Base-by-base conservation (phyloP, 2,797 vertebrate species). In the Xyrichtys novacula region DNA sequence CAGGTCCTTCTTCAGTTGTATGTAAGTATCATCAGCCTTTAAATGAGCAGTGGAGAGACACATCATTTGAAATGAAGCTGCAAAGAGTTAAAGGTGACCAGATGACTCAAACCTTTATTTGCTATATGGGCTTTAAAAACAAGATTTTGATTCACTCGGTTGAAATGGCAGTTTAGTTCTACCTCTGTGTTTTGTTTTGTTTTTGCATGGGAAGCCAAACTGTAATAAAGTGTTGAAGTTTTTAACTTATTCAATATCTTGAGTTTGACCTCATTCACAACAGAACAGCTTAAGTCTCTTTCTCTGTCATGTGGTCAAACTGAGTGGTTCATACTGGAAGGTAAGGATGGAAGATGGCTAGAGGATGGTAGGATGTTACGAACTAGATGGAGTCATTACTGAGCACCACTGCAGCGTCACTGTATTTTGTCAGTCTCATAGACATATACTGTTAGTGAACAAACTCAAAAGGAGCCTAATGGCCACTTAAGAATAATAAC, bases 1-100 rank as follows among this genome's bases (percentile, higher is more conserved):
- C 93, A 99, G 93, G 90, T 98, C 96, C 93, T 98, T 98, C 95
- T 99, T 99, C 94, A 99, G 93, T 91, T 99, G 97, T 73, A 97
- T 94, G 39, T 99, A 99, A 88, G 97, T 99, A 87, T 99, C 98
- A 85, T 99, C 98, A 78, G 96, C 97, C 98, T 98, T 95, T 78
- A 87, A 94, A 89, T 85, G 80, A 89, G 88, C 84, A 92, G 88
- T 71, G 75, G 85, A 93, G 88, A 94, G 83, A 93, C 81, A 93
- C 73, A 88, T 93, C 82, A 94, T 84, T 89, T 90, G 89, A 91
- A 87, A 87, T 83, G 58, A 91, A 87, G 83, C 73, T 88, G 75
- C 84, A 89, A 74, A 85, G 71, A 66, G 80, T 88, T 74, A 87
- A 70, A 72, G 65, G 48, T 84, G 71, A 85, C 69, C 81, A 85